Percentiles rank a stretch among this genome's conserved stretches.
Conservation (phyloP, 1,140 invertebrate species). For the Ips nitidus region DNA sequence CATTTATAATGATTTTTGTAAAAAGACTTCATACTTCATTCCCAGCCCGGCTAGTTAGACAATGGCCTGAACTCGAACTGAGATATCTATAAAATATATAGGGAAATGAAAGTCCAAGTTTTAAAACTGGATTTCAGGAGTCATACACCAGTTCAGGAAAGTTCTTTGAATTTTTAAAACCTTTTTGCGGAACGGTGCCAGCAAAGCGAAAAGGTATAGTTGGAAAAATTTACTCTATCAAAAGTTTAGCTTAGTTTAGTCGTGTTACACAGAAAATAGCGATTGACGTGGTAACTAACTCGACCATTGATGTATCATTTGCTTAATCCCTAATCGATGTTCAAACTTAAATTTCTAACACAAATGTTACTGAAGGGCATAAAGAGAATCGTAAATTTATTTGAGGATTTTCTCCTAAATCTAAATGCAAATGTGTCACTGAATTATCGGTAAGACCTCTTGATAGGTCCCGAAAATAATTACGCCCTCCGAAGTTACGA, state of each 20-base stretch:
- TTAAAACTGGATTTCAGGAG: slow-evolving; percentile 16
- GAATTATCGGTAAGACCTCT: slow-evolving; percentile 23
- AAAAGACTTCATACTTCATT: not conserved
- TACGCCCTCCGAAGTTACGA: slow-evolving; percentile 8
- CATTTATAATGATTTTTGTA: not conserved
- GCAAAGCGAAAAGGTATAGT: not conserved
- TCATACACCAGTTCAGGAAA: slow-evolving; percentile 5
- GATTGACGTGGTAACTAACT: not conserved
- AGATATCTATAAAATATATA: slow-evolving; percentile 11
- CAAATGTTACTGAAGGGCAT: not conserved
- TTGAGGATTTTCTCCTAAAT: slow-evolving; percentile 19
- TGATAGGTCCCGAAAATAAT: slow-evolving; percentile 21
- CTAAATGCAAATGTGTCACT: slow-evolving; percentile 25
- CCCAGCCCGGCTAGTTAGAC: not conserved
- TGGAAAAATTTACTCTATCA: slow-evolving; percentile 14
- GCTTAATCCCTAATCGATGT: not conserved
- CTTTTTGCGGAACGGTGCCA: slow-evolving; percentile 6
- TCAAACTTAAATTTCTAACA: not conserved
- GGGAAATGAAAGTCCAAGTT: slow-evolving; percentile 14
- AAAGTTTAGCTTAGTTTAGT: slow-evolving; percentile 4
- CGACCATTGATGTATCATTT: too few species aligned
- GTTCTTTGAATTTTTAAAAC: slow-evolving; percentile 22
- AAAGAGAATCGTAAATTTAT: slow-evolving; percentile 17
- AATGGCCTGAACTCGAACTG: not conserved
- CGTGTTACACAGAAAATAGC: slow-evolving; percentile 5